Conservation (phyloP, 2,797 vertebrate genomes). For the Acanthiza pusilla region DNA sequence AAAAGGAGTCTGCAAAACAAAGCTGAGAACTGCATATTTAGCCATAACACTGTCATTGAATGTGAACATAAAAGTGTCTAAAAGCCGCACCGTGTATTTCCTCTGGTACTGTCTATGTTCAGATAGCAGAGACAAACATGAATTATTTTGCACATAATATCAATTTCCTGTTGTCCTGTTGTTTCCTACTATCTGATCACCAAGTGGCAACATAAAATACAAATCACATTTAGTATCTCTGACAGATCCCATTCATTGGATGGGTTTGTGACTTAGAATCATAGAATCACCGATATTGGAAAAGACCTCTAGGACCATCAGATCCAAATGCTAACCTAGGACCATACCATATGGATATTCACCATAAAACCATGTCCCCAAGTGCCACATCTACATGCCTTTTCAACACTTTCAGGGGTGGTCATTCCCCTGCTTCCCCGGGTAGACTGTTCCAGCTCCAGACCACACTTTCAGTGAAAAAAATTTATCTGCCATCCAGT, state of each 20-base stretch:
- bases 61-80: neutral
- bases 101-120: neutral
- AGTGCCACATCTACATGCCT: too few relatives aligned
- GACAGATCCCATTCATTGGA: neutral
- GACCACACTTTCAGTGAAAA: neutral
- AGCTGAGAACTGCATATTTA: neutral
- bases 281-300: neutral
- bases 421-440: rapidly evolving
- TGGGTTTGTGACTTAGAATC: neutral
- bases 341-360: neutral
- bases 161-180: neutral
- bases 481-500: neutral
- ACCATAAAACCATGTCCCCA: neutral
- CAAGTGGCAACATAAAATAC: neutral
- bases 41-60: neutral
- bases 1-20: neutral
- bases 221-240: neutral
- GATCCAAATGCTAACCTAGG: neutral
- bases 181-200: neutral
- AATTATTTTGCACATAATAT: neutral
- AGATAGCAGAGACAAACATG: neutral
- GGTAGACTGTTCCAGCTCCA: neutral
- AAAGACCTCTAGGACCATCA: neutral
- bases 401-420: neutral
- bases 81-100: neutral